Conservation (phyloP, 2,113 vertebrate species). For the Tyrannus savana region DNA sequence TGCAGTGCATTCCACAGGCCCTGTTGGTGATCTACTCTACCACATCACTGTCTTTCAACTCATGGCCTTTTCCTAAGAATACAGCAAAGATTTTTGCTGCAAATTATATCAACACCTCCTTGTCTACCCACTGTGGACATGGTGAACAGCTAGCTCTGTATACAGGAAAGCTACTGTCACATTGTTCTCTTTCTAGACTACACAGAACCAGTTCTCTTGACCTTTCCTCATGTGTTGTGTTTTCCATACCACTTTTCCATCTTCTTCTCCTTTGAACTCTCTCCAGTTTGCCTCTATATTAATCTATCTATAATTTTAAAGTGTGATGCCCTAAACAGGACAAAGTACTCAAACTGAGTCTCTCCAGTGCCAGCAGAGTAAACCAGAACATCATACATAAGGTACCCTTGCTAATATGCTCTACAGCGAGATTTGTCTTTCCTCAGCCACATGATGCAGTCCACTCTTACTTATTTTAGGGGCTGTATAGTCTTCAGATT, state of each 20-base stretch:
- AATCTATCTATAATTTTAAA: not conserved
- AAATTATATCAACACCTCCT: not conserved
- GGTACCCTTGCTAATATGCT: not conserved
- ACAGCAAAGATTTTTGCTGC: not conserved
- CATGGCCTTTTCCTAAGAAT: not conserved
- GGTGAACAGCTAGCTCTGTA: not conserved
- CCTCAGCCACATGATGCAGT: not conserved
- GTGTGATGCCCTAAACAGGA: not conserved
- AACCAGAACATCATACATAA: not conserved
- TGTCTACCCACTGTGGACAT: fast-evolving
- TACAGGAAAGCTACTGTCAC: not conserved
- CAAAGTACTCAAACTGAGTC: not conserved
- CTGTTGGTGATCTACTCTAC: not conserved
- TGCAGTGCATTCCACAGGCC: not conserved
- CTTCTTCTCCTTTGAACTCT: not conserved
- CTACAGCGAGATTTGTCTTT: not conserved
- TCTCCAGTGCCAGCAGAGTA: not conserved
- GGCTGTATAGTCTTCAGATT: not conserved
- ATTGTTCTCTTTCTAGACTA: not conserved
- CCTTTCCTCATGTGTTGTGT: not conserved
- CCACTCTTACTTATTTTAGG: not conserved
- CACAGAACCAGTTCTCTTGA: slow-evolving; percentile 2
- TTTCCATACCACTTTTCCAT: not conserved
- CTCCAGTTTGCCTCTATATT: not conserved
- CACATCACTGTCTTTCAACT: not conserved